These are phyloP conservation scores for Pteronotus mesoamericanus DNA, from an alignment of 2,797 vertebrate species.

Conservation along the genomic window DNA sequence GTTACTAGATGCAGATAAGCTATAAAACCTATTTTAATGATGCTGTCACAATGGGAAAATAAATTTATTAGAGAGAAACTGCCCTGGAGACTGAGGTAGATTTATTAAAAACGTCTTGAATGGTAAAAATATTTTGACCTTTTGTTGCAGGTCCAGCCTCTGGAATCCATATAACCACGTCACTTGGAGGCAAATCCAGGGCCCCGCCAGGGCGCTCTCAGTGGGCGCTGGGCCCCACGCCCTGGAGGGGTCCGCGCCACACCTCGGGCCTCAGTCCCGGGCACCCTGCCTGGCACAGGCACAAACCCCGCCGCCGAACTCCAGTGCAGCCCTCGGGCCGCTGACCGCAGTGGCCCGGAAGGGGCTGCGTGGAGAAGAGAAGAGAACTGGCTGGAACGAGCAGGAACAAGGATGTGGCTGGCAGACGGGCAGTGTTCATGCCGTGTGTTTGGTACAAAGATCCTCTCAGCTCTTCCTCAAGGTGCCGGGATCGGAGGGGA, in stretches of 20 bases:
- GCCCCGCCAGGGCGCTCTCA: background rate
- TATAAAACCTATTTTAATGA: slow-evolving; percentile 63
- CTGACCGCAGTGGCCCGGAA: background rate
- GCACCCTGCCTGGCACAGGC: too few relatives aligned
- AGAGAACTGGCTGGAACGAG: background rate
- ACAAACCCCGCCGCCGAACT: background rate
- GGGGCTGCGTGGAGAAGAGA: background rate
- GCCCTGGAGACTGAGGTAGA: background rate
- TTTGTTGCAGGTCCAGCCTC: background rate
- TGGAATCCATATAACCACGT: background rate
- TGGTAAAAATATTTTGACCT: background rate
- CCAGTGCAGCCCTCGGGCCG: background rate
- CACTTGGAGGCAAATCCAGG: background rate
- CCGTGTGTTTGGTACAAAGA: background rate
- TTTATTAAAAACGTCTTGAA: slow-evolving; percentile 34
- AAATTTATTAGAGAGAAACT: slow-evolving; percentile 49
- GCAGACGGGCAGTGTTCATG: background rate
- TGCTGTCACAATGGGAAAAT: slow-evolving; percentile 16
- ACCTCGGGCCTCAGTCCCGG: background rate
- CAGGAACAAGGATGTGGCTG: background rate
- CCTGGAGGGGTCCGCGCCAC: background rate
- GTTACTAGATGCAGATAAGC: background rate
- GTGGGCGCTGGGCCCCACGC: background rate
- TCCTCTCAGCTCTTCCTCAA: background rate
- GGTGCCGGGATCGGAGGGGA: background rate